Percentiles rank a stretch among this genome's conserved stretches.
These are phyloP conservation scores for Otolemur crassicaudatus DNA, from an alignment of 2,797 vertebrate species.

Conservation along the genomic window DNA sequence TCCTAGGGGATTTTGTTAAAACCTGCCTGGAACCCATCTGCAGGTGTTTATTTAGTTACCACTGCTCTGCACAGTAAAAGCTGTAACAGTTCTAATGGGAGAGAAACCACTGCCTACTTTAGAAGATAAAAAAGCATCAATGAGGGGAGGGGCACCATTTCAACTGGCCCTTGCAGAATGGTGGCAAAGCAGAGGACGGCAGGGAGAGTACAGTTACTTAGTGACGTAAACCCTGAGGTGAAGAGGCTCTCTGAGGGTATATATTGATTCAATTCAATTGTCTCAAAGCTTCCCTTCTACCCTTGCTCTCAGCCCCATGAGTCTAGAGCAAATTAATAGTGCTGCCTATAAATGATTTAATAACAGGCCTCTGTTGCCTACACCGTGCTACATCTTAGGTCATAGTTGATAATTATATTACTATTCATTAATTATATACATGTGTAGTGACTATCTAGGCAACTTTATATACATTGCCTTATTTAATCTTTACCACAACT, in stretches of 20 bases:
- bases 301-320: background rate
- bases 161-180: background rate
- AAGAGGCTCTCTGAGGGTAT: background rate
- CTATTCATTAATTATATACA: background rate
- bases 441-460: background rate
- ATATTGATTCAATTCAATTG: background rate
- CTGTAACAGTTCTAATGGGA: background rate
- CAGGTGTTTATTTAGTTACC: background rate
- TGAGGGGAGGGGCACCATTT: background rate
- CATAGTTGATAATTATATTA: background rate
- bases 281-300: background rate
- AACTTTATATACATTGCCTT: background rate
- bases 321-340: background rate
- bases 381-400: background rate
- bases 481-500: background rate
- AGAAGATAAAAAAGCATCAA: slow-evolving; percentile 10
- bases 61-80: background rate
- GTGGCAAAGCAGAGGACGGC: background rate
- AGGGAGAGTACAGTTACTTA: background rate
- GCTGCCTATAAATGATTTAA: background rate
- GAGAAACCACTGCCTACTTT: background rate
- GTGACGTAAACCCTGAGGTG: background rate
- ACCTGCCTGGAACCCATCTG: background rate
- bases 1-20: background rate
- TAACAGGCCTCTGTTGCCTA: background rate